Evolutionary conservation across 2,113 vertebrate species (phyloP).

Genomic region (Macrotis lagotis): DNA sequence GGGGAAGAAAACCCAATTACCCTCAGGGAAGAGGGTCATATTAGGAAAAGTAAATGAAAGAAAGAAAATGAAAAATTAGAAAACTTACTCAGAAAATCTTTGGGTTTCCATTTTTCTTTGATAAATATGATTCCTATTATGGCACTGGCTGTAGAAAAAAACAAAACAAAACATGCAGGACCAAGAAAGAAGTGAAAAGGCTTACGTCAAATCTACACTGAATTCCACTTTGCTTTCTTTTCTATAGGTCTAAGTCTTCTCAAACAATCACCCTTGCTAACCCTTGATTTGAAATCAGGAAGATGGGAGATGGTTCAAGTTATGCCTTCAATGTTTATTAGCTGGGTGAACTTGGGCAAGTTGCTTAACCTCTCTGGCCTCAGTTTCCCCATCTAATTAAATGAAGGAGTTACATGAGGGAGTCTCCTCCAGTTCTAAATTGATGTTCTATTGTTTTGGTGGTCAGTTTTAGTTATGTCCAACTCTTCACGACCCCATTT

Average conservation of each 20-base stretch:
- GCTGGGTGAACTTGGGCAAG: background rate
- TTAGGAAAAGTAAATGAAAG: background rate
- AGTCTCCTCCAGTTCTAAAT: background rate
- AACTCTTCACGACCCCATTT: background rate
- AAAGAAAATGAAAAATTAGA: background rate
- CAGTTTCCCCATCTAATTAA: background rate
- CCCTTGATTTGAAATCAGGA: background rate
- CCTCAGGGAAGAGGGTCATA: background rate
- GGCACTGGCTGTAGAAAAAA: constrained; percentile 89
- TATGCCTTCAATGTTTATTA: background rate
- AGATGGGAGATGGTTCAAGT: background rate
- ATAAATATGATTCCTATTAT: constrained; percentile 97
- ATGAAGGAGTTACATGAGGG: background rate
- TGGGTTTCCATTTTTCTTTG: constrained; percentile 94
- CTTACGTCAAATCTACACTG: background rate
- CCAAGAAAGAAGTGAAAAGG: constrained; percentile 21
- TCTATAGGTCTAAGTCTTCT: background rate
- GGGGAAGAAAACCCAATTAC: background rate
- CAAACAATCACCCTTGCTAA: background rate
- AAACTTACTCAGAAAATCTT: constrained; percentile 95
- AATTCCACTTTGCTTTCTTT: rapidly evolving
- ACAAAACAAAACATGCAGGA: constrained; percentile 21
- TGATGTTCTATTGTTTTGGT: background rate
- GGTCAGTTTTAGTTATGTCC: background rate
- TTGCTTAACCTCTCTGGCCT: background rate